phyloP scores from a whole-genome alignment of 2,888 invertebrate genomes.

The Cacoxenus indagator region DNA sequence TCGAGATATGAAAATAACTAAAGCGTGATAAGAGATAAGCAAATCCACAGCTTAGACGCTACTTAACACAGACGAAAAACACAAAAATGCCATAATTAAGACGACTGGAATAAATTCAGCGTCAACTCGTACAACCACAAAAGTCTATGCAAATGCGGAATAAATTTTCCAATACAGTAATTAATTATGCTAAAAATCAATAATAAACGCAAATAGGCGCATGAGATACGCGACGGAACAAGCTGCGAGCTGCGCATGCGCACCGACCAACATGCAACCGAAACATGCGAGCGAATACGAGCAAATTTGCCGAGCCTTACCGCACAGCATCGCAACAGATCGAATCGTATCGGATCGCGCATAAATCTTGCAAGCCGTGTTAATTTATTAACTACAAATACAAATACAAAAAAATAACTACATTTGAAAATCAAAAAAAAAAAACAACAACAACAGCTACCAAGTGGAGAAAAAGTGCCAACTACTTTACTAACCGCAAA shows the following conservation, averaged over 20 bases:
- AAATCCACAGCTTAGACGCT: neutral
- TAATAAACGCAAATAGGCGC: conserved; percentile 15
- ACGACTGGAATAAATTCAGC: neutral
- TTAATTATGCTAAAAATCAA: conserved; percentile 23
- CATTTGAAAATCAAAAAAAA: neutral
- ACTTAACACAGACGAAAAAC: neutral
- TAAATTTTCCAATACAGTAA: conserved; percentile 20
- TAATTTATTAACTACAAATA: neutral
- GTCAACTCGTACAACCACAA: neutral
- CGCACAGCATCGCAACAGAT: neutral
- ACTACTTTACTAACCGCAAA: conserved; percentile 7
- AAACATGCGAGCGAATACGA: neutral
- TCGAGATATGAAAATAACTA: neutral
- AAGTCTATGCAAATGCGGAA: conserved; percentile 14
- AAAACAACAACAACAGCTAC: conserved; percentile 10
- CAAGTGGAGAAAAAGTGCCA: conserved; percentile 12
- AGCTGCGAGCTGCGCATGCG: conserved; percentile 5
- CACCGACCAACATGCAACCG: conserved; percentile 1
- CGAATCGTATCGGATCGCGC: too few species aligned
- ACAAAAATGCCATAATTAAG: conserved; percentile 16
- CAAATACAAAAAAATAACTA: neutral
- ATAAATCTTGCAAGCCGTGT: too few species aligned
- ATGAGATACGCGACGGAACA: neutral
- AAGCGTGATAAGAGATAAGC: neutral
- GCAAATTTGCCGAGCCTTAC: neutral